Evolutionary conservation across 2,113 vertebrate genomes (phyloP).

Genomic region (Tachuris rubrigastra): DNA sequence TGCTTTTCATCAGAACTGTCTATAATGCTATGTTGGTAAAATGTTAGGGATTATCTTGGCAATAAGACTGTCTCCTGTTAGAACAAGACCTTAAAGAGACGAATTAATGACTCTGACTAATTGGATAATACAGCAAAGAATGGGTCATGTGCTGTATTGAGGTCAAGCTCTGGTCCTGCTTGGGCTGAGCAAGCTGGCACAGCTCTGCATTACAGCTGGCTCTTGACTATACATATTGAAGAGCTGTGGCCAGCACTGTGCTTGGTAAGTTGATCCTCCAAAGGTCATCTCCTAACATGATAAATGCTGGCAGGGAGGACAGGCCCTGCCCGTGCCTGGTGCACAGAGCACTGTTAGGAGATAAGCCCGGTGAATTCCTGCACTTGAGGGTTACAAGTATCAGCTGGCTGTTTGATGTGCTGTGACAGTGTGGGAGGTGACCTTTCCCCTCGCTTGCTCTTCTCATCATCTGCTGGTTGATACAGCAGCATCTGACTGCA

Average conservation of each 20-base stretch:
- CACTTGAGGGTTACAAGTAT: neutral
- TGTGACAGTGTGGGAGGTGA: constrained; percentile 15
- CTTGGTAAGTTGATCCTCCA: neutral
- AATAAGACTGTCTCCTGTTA: constrained; percentile 42
- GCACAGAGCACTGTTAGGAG: neutral
- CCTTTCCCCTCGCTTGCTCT: neutral
- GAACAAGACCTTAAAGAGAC: constrained; percentile 48
- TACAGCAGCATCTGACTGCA: neutral
- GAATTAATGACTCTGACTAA: constrained; percentile 44
- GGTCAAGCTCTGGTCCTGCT: neutral
- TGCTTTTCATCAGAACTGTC: constrained; percentile 43
- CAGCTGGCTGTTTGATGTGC: constrained; percentile 6
- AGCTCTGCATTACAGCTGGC: neutral
- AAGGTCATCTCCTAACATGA: constrained; percentile 28
- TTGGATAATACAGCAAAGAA: constrained; percentile 22
- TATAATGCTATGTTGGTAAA: constrained; percentile 45
- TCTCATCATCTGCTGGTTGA: neutral
- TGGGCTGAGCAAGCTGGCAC: neutral
- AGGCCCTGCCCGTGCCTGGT: neutral
- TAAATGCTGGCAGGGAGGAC: neutral
- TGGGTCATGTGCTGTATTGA: neutral
- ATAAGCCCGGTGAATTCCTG: neutral
- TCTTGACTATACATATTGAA: neutral
- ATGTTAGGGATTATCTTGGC: constrained; percentile 48
- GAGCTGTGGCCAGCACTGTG: neutral